Evolutionary conservation across 92 coral and sea anemone genomes (phyloP).

Genomic region (Umimayanthus chanpuru): DNA sequence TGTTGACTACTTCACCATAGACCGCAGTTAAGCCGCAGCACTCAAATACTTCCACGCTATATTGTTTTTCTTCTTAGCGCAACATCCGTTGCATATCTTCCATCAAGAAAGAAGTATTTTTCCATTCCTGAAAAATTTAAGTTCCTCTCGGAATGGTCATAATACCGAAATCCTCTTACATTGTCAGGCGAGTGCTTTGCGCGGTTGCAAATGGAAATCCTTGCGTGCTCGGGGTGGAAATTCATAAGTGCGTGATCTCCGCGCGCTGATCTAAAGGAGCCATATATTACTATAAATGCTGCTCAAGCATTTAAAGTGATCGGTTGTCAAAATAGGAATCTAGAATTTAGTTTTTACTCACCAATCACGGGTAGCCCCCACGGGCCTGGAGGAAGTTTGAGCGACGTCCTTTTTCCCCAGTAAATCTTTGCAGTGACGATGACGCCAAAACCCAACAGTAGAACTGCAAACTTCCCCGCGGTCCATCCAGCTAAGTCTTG

Average conservation of each 20-base stretch:
- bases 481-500: background rate
- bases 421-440: background rate
- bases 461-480: background rate
- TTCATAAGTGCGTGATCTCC: too few relatives aligned
- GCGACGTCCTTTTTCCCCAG: background rate
- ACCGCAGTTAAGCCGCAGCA: background rate
- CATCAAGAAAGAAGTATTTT: background rate
- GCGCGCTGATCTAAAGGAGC: background rate
- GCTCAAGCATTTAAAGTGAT: background rate
- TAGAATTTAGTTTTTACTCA: background rate
- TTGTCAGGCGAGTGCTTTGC: too few relatives aligned
- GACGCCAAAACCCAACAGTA: background rate
- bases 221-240: too few relatives aligned
- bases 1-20: background rate
- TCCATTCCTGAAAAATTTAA: background rate
- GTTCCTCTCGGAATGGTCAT: background rate
- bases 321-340: background rate
- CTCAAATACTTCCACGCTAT: background rate
- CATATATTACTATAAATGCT: background rate
- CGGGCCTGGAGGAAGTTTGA: conserved; percentile 1
- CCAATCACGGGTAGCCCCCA: conserved; percentile 14
- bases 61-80: background rate
- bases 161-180: background rate
- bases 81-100: background rate
- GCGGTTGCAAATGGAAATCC: too few relatives aligned